Evolutionary conservation across 2,113 vertebrate genomes (phyloP).

Genomic region (Tragelaphus strepsiceros): DNA sequence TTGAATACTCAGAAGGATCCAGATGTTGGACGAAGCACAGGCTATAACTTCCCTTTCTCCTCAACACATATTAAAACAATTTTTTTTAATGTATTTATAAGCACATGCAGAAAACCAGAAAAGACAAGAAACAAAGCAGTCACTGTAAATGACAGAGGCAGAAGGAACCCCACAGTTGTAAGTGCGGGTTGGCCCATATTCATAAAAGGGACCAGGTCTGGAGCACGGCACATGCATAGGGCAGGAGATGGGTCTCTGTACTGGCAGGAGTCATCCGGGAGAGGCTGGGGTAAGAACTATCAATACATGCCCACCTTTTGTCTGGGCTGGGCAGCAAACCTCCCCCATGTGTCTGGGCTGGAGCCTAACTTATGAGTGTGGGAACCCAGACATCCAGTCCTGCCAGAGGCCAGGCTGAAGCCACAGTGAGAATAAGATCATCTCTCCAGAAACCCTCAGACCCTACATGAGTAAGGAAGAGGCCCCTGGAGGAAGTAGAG

Average conservation of each 20-base stretch:
- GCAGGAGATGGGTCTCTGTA: fast-evolving
- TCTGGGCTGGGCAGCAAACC: not conserved
- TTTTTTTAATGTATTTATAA: not conserved
- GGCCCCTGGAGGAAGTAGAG: not conserved
- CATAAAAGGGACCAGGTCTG: fast-evolving
- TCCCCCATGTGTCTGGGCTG: too few relatives aligned
- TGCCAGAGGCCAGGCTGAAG: not conserved
- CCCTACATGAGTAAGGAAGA: not conserved
- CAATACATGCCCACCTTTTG: not conserved
- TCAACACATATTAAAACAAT: not conserved
- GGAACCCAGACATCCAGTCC: not conserved
- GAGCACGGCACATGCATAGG: not conserved
- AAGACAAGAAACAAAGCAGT: not conserved
- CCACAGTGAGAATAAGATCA: too few relatives aligned
- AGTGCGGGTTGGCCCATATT: fast-evolving
- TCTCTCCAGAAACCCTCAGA: not conserved
- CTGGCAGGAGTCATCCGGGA: not conserved
- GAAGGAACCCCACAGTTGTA: not conserved
- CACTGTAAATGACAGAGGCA: not conserved
- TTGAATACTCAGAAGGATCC: not conserved
- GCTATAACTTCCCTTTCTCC: not conserved
- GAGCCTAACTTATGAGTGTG: not conserved
- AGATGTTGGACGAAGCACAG: not conserved
- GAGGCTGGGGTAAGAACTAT: not conserved
- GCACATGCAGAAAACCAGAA: not conserved